These are phyloP conservation scores for Hermaeophaga mercurialis DNA, from an alignment of 2,888 invertebrate genomes.

Conservation along the genomic window DNA sequence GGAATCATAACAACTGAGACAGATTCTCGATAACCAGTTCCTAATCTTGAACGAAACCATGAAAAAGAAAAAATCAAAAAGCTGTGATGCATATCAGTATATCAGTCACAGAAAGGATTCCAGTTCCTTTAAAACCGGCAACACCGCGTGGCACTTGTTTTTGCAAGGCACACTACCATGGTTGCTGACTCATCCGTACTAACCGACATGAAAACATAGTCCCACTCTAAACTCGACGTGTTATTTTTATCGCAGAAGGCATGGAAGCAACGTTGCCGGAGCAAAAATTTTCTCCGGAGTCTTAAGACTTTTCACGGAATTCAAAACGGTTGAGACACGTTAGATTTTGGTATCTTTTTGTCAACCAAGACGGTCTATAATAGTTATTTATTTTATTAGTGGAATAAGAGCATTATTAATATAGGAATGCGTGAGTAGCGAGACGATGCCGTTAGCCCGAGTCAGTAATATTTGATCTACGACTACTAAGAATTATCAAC, in stretches of 20 bases:
- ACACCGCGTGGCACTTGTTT: constrained; percentile 46
- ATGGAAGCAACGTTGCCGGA: background rate
- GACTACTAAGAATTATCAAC: too few relatives aligned
- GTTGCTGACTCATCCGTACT: constrained; percentile 57
- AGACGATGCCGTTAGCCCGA: too few relatives aligned
- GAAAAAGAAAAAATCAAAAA: constrained; percentile 2
- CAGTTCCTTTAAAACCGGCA: constrained; percentile 18
- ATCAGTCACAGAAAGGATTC: constrained; percentile 18
- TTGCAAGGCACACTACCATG: constrained; percentile 48
- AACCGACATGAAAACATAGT: constrained; percentile 50
- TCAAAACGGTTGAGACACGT: too few relatives aligned
- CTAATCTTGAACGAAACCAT: background rate
- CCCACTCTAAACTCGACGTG: constrained; percentile 22
- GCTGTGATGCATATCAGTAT: constrained; percentile 8
- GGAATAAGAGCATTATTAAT: too few relatives aligned
- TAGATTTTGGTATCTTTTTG: too few relatives aligned
- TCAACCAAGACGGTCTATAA: too few relatives aligned
- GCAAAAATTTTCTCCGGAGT: too few relatives aligned
- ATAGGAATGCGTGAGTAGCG: too few relatives aligned
- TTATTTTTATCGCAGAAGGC: constrained; percentile 36
- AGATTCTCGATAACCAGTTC: too few relatives aligned
- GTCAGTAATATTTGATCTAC: too few relatives aligned
- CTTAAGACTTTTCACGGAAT: background rate
- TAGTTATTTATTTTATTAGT: too few relatives aligned
- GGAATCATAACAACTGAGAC: too few relatives aligned